These are phyloP conservation scores for Echiichthys vipera DNA, from an alignment of 2,797 vertebrate species.

Conservation along the genomic window DNA sequence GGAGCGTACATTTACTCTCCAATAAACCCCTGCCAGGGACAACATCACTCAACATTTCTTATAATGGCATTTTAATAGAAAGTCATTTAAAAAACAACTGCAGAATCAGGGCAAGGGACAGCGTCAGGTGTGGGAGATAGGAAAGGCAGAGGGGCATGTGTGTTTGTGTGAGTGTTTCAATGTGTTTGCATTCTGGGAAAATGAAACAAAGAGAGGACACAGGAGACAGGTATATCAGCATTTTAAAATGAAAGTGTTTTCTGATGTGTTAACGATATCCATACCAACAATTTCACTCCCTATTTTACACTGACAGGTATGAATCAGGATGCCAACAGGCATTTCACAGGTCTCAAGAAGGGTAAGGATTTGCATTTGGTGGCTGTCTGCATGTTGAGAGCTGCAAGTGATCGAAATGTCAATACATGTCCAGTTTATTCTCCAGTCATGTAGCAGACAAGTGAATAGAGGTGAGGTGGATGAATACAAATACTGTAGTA, in stretches of 20 bases:
- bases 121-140: constrained; percentile 11
- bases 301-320: background rate
- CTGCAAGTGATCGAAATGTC: background rate
- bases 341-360: background rate
- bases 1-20: constrained; percentile 68
- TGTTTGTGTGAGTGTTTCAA: background rate
- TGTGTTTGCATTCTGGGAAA: background rate
- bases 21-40: constrained; percentile 66
- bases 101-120: constrained; percentile 14
- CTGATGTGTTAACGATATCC: background rate
- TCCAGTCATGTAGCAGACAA: background rate
- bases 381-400: constrained; percentile 4
- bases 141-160: background rate
- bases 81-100: constrained; percentile 56
- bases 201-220: background rate
- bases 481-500: constrained; percentile 8
- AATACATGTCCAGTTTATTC: background rate
- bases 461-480: background rate
- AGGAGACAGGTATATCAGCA: background rate
- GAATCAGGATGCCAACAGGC: background rate
- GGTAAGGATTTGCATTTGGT: background rate
- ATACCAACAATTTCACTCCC: background rate
- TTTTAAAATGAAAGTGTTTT: constrained; percentile 8
- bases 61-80: constrained; percentile 76
- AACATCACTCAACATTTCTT: constrained; percentile 63